Percentiles rank a stretch among this genome's conserved stretches.
phyloP scores from a whole-genome alignment of 2,888 invertebrate genomes.

The Blera fallax region DNA sequence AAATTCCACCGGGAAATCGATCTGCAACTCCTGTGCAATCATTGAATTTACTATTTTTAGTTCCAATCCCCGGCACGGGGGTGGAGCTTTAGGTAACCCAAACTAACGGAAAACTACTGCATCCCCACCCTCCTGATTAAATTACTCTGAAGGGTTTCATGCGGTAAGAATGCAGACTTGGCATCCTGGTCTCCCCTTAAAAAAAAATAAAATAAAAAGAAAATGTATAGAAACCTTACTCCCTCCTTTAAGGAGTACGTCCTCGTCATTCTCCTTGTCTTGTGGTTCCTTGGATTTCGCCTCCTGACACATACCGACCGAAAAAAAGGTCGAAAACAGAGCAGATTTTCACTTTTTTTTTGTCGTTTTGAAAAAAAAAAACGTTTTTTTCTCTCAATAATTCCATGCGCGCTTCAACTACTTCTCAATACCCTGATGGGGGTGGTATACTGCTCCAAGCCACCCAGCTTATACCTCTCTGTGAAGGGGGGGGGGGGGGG shows the following conservation, averaged over 20 bases:
- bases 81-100: slow-evolving; percentile 20
- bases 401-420: slow-evolving; percentile 68
- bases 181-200: slow-evolving; percentile 30
- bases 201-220: too few species aligned
- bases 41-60: slow-evolving; percentile 63
- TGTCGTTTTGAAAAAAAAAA: slow-evolving; percentile 64
- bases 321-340: slow-evolving; percentile 57
- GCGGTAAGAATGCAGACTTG: slow-evolving; percentile 67
- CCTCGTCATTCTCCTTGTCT: slow-evolving; percentile 44
- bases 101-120: slow-evolving; percentile 34
- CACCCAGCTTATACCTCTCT: slow-evolving; percentile 17
- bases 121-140: slow-evolving; percentile 53
- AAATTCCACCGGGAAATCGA: slow-evolving; percentile 67
- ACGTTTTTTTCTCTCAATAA: slow-evolving; percentile 69
- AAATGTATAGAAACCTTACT: not conserved
- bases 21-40: slow-evolving; percentile 67
- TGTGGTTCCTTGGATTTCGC: slow-evolving; percentile 47
- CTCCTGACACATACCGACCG: slow-evolving; percentile 10
- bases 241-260: not conserved
- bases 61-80: not conserved
- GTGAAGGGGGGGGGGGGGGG: slow-evolving; percentile 58
- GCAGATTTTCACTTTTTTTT: slow-evolving; percentile 56
- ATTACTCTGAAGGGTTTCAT: slow-evolving; percentile 68
- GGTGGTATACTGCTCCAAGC: not conserved
- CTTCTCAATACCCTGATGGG: slow-evolving; percentile 61